These are phyloP conservation scores for Tringa solitaria DNA, from an alignment of 2,113 vertebrate species.

Conservation along the genomic window DNA sequence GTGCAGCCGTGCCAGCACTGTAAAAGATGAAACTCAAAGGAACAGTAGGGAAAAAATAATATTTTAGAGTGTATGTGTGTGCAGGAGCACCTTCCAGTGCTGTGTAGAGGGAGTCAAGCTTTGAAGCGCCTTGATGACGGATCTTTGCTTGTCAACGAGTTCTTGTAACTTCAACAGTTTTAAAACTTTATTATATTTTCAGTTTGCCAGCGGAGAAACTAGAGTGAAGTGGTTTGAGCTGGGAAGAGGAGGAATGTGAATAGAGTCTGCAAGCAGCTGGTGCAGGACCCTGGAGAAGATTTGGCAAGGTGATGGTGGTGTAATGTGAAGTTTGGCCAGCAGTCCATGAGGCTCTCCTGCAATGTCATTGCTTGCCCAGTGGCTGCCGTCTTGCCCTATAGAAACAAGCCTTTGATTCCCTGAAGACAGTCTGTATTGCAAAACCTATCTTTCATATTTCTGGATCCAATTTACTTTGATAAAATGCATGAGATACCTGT, in stretches of 20 bases:
- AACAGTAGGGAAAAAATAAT: not conserved
- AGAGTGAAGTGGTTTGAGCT: not conserved
- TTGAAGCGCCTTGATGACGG: not conserved
- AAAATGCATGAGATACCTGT: not conserved
- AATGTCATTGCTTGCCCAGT: not conserved
- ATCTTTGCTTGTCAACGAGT: not conserved
- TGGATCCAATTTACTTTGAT: not conserved
- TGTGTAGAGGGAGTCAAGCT: not conserved
- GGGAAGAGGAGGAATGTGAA: not conserved
- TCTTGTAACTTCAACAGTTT: not conserved
- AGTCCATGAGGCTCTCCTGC: not conserved
- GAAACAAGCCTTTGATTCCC: not conserved
- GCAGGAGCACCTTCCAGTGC: not conserved
- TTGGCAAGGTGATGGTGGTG: fast-evolving
- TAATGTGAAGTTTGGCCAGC: not conserved
- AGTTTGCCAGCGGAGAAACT: not conserved
- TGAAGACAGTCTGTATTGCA: not conserved
- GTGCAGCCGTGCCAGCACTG: fast-evolving
- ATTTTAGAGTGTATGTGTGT: not conserved
- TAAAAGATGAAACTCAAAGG: not conserved
- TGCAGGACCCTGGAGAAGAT: not conserved
- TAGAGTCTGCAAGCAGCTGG: fast-evolving
- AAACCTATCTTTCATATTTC: not conserved
- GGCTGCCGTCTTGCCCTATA: not conserved
- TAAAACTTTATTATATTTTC: not conserved